These are phyloP conservation scores for Ectemnius lituratus DNA, from an alignment of 2,888 invertebrate genomes.

Conservation along the genomic window DNA sequence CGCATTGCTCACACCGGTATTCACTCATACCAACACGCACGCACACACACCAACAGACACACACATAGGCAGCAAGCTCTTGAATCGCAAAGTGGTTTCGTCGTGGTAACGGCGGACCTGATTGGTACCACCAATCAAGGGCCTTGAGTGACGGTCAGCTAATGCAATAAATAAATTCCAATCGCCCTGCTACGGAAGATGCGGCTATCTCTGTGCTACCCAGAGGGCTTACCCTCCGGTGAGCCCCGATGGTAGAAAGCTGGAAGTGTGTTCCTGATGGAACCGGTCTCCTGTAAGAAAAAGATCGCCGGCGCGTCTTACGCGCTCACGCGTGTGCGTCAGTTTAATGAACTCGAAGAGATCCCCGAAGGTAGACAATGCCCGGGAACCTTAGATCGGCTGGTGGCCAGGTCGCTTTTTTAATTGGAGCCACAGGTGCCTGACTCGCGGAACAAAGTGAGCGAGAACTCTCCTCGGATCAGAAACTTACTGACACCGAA, in stretches of 20 bases:
- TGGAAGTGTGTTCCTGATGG: constrained; percentile 64
- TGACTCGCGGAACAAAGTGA: constrained; percentile 49
- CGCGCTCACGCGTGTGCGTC: constrained; percentile 37
- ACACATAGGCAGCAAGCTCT: constrained; percentile 24
- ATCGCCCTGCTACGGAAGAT: constrained; percentile 61
- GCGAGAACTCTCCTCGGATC: too few species aligned
- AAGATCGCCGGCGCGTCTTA: constrained; percentile 40
- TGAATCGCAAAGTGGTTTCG: constrained; percentile 29
- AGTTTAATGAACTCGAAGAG: constrained; percentile 60
- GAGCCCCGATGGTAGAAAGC: constrained; percentile 60
- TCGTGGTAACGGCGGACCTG: constrained; percentile 51
- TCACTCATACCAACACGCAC: neutral
- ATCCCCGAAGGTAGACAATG: constrained; percentile 56
- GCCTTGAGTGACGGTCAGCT: constrained; percentile 68
- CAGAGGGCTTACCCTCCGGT: constrained; percentile 53
- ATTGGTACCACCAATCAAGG: constrained; percentile 67
- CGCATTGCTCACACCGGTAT: constrained; percentile 7
- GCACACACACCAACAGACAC: constrained; percentile 36
- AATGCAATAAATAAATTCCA: constrained; percentile 73
- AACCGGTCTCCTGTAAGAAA: constrained; percentile 57
- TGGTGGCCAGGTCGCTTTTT: constrained; percentile 21
- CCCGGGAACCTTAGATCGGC: constrained; percentile 16
- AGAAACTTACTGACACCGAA: too few species aligned
- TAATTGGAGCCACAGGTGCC: constrained; percentile 60
- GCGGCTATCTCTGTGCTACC: constrained; percentile 54